These are phyloP conservation scores for Congeria kusceri DNA, from an alignment of 2,888 invertebrate genomes.

Conservation along the genomic window DNA sequence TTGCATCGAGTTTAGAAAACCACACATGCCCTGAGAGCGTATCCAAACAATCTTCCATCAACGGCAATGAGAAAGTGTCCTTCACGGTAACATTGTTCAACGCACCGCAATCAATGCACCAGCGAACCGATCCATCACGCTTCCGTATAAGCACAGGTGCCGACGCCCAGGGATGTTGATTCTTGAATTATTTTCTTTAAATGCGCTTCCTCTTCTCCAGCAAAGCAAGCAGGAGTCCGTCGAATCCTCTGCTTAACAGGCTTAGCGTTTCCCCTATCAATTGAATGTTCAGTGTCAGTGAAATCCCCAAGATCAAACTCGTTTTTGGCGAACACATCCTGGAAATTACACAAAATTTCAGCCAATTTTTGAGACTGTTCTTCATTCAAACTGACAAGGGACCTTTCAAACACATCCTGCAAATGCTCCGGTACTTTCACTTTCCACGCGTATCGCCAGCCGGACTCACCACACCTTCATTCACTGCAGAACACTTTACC, in stretches of 20 bases:
- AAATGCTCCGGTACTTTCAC: neutral
- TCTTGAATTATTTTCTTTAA: conserved; percentile 29
- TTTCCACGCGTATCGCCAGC: neutral
- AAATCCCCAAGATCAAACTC: conserved; percentile 35
- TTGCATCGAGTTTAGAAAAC: conserved; percentile 41
- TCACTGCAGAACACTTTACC: too few relatives aligned
- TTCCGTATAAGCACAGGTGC: too few relatives aligned
- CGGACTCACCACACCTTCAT: too few relatives aligned
- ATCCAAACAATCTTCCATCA: conserved; percentile 31
- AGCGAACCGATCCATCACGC: conserved; percentile 40
- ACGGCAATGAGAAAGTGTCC: conserved; percentile 15
- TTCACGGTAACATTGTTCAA: conserved; percentile 29
- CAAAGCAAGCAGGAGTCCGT: conserved; percentile 43
- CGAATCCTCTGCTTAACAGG: conserved; percentile 48
- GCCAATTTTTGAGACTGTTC: neutral
- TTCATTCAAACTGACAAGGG: too few relatives aligned
- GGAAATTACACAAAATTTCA: conserved; percentile 9
- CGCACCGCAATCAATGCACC: conserved; percentile 39
- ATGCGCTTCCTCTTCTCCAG: conserved; percentile 41
- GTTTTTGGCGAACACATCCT: conserved; percentile 27
- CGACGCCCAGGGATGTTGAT: conserved; percentile 17
- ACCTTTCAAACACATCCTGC: too few relatives aligned
- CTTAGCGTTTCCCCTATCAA: conserved; percentile 33
- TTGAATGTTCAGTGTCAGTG: conserved; percentile 38
- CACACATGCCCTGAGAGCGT: conserved; percentile 25